phyloP scores from a whole-genome alignment of 2,888 invertebrate genomes.

The Chaetogeoica ovagalla region DNA sequence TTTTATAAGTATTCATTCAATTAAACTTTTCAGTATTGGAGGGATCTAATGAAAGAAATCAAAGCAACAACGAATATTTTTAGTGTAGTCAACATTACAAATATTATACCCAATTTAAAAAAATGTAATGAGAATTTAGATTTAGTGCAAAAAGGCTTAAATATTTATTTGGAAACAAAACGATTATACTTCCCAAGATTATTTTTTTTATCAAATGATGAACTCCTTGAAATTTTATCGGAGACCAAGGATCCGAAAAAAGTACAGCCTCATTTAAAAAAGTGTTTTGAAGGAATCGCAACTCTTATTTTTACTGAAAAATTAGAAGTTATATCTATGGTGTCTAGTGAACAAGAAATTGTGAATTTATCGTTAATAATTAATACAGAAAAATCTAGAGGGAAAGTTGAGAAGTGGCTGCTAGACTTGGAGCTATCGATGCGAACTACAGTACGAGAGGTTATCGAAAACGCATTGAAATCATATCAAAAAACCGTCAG shows the following conservation, averaged over 20 bases:
- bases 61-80: slow-evolving; percentile 78
- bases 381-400: slow-evolving; percentile 81
- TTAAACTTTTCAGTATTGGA: slow-evolving; percentile 74
- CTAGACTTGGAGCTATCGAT: slow-evolving; percentile 82
- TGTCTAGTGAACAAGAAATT: slow-evolving; percentile 82
- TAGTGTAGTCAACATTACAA: slow-evolving; percentile 83
- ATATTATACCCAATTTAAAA: slow-evolving; percentile 73
- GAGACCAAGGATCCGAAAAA: slow-evolving; percentile 92
- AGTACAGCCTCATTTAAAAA: slow-evolving; percentile 92
- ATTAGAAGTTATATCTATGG: slow-evolving; percentile 86
- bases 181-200: slow-evolving; percentile 82
- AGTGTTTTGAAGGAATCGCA: slow-evolving; percentile 93
- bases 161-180: slow-evolving; percentile 85
- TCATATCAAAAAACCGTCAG: slow-evolving; percentile 69
- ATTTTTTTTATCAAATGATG: slow-evolving; percentile 81
- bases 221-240: slow-evolving; percentile 75
- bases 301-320: slow-evolving; percentile 82
- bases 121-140: slow-evolving; percentile 79
- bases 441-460: slow-evolving; percentile 79
- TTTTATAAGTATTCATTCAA: neutral
- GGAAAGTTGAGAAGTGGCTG: slow-evolving; percentile 96
- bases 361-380: slow-evolving; percentile 78
- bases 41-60: slow-evolving; percentile 88
- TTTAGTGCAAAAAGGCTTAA: slow-evolving; percentile 86
- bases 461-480: slow-evolving; percentile 66